phyloP scores from a whole-genome alignment of 2,113 vertebrate genomes.

The Dasyprocta punctata region DNA sequence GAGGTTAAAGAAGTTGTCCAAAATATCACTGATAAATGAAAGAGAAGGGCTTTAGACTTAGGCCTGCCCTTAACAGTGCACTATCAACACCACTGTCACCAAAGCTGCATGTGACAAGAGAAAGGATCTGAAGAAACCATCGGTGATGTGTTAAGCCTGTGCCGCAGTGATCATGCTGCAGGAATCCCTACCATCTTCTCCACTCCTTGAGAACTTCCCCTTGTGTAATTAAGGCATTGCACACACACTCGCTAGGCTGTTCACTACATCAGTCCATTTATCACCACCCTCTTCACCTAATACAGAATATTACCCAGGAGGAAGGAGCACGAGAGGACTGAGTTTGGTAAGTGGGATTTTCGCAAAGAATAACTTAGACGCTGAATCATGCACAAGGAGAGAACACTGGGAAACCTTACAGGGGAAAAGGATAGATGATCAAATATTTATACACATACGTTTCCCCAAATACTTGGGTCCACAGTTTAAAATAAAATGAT shows the following conservation, averaged over 20 bases:
- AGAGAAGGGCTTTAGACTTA: not conserved
- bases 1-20: not conserved
- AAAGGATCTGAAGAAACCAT: not conserved
- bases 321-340: not conserved
- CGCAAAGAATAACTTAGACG: not conserved
- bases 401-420: not conserved
- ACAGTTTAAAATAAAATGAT: not conserved
- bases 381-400: not conserved
- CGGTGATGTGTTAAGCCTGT: not conserved
- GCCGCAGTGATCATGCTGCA: not conserved
- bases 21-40: not conserved
- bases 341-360: not conserved
- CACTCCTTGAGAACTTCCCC: not conserved
- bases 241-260: not conserved
- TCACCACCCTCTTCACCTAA: not conserved
- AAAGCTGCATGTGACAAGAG: not conserved
- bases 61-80: not conserved
- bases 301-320: not conserved
- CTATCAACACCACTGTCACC: fast-evolving
- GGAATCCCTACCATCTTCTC: not conserved
- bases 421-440: not conserved
- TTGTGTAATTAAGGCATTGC: not conserved
- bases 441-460: not conserved
- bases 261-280: not conserved
- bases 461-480: not conserved